A percentile compares a stretch with the other conserved stretches of the same genome.
Evolutionary conservation across 1,140 invertebrate genomes (phyloP).

Genomic region (Mizuhopecten yessoensis): DNA sequence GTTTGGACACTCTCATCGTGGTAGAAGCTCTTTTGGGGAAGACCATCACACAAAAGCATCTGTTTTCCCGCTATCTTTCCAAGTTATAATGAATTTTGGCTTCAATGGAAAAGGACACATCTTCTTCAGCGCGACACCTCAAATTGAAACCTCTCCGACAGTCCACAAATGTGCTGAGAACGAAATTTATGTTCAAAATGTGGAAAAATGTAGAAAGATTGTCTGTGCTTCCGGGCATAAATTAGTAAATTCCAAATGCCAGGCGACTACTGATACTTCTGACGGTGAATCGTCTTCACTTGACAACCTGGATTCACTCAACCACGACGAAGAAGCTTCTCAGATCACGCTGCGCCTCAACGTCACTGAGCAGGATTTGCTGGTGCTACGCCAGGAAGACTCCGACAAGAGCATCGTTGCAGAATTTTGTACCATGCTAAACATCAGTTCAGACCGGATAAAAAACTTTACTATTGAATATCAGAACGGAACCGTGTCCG

Average conservation of each 20-base stretch:
- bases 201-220: constrained; percentile 65
- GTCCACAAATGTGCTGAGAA: constrained; percentile 58
- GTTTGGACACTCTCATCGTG: constrained; percentile 12
- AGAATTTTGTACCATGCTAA: constrained; percentile 65
- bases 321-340: constrained; percentile 51
- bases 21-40: not conserved
- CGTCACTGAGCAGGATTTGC: constrained; percentile 61
- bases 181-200: constrained; percentile 82
- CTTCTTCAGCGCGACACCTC: constrained; percentile 84
- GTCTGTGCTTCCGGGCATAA: constrained; percentile 65
- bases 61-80: constrained; percentile 82
- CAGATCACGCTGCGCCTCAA: constrained; percentile 67
- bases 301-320: constrained; percentile 46
- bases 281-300: constrained; percentile 43
- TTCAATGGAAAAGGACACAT: constrained; percentile 81
- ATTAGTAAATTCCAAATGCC: constrained; percentile 61
- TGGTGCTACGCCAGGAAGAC: constrained; percentile 54
- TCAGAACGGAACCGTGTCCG: constrained; percentile 49
- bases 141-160: constrained; percentile 28
- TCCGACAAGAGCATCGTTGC: constrained; percentile 61
- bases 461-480: constrained; percentile 71
- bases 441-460: constrained; percentile 72
- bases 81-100: constrained; percentile 83
- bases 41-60: constrained; percentile 43
- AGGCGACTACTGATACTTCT: constrained; percentile 42